Evolutionary conservation across 2,888 invertebrate species (phyloP).

Genomic region (Microctonus hyperodae): DNA sequence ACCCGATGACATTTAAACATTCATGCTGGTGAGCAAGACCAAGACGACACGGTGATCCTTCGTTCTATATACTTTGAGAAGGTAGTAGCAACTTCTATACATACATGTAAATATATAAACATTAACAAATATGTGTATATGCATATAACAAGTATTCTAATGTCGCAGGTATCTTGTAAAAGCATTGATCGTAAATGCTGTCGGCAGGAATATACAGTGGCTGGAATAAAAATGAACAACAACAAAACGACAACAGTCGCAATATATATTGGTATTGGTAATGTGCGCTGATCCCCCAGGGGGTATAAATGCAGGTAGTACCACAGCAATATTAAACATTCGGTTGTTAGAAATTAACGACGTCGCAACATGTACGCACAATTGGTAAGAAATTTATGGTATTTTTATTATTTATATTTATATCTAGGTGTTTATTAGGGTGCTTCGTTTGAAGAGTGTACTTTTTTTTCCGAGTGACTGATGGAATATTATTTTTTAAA

Average conservation of each 20-base stretch:
- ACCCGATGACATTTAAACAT: constrained; percentile 60
- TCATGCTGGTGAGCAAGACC: constrained; percentile 25
- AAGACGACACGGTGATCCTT: constrained; percentile 30
- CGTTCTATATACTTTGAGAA: constrained; percentile 3
- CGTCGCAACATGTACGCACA: constrained; percentile 55
- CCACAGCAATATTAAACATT: constrained; percentile 54
- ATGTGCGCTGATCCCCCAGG: constrained; percentile 50
- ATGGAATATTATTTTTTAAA: no score
- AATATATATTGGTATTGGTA: constrained; percentile 30
- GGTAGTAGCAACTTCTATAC: neutral
- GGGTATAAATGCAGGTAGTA: constrained; percentile 53
- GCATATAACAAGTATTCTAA: constrained; percentile 21
- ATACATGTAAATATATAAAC: neutral
- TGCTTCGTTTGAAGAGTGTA: no score
- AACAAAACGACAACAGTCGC: constrained; percentile 18
- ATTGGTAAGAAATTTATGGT: constrained; percentile 49
- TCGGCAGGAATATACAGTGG: constrained; percentile 19
- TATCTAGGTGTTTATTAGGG: no score
- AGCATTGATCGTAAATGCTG: constrained; percentile 29
- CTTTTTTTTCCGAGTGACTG: no score
- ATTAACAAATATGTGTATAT: constrained; percentile 7
- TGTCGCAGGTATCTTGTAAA: constrained; percentile 23
- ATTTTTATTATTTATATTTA: neutral
- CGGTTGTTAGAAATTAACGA: constrained; percentile 54
- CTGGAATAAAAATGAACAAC: constrained; percentile 17